Conservation (phyloP, 2,888 invertebrate species). For the Pseudococcus jackbeardsleyi region DNA sequence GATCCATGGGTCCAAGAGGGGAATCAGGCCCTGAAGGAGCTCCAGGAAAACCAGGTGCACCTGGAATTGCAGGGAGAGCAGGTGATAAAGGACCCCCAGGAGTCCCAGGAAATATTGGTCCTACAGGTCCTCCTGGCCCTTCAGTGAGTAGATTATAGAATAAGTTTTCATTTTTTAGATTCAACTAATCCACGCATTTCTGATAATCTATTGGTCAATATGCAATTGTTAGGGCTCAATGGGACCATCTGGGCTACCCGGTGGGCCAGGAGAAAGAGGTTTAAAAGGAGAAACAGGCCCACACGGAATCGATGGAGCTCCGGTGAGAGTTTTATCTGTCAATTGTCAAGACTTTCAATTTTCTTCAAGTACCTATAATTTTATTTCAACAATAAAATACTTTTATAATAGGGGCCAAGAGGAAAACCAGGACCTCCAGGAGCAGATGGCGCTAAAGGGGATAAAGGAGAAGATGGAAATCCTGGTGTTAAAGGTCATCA, state of each 20-base stretch:
- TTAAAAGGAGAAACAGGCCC: constrained; percentile 70
- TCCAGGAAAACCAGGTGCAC: constrained; percentile 79
- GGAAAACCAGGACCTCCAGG: constrained; percentile 37
- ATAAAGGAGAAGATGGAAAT: constrained; percentile 40
- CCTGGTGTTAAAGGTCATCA: constrained; percentile 81
- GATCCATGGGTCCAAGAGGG: constrained; percentile 78
- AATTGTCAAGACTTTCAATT: no score
- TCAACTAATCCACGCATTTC: no score
- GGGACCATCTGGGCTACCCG: constrained; percentile 71
- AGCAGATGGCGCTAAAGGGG: constrained; percentile 11
- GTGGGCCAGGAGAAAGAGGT: constrained; percentile 74
- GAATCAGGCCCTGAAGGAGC: constrained; percentile 78
- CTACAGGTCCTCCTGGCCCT: constrained; percentile 1
- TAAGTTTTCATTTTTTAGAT: constrained; percentile 69
- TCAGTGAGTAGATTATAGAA: constrained; percentile 3
- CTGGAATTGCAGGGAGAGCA: constrained; percentile 79
- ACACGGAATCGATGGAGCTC: constrained; percentile 75
- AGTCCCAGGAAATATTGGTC: constrained; percentile 72
- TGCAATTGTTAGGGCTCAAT: constrained; percentile 70
- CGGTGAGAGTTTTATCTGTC: constrained; percentile 71
- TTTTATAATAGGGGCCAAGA: constrained; percentile 21
- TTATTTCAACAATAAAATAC: no score
- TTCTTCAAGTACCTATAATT: no score
- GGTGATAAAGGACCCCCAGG: constrained; percentile 78
- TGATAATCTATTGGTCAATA: neutral